phyloP scores from a whole-genome alignment of 2,888 invertebrate species.

The Tenodera sinensis region DNA sequence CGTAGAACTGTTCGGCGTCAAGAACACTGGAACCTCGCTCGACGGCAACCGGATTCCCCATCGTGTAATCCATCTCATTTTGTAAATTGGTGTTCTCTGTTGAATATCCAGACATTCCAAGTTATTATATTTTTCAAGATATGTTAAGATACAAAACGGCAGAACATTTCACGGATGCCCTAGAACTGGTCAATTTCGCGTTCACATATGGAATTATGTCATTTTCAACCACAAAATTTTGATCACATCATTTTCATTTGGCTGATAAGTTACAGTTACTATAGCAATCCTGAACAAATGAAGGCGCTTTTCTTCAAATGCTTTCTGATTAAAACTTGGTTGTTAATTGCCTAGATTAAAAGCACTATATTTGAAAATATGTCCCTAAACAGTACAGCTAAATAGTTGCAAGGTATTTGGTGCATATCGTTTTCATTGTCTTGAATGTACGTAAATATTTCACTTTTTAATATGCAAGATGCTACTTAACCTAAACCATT shows the following conservation, averaged over 20 bases:
- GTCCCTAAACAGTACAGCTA: too few species aligned
- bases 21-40: background rate
- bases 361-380: too few species aligned
- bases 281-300: background rate
- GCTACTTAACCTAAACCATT: too few species aligned
- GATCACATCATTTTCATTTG: background rate
- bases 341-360: too few species aligned
- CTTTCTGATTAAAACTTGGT: too few species aligned
- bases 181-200: background rate
- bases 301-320: too few species aligned
- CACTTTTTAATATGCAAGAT: too few species aligned
- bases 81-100: background rate
- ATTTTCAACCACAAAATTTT: background rate
- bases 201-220: background rate
- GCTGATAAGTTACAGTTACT: background rate
- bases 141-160: background rate
- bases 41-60: too few species aligned
- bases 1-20: background rate
- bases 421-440: too few species aligned
- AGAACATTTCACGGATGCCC: background rate
- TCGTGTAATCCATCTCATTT: background rate
- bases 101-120: background rate
- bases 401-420: too few species aligned
- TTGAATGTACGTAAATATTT: too few species aligned
- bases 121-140: background rate